A percentile compares a stretch with the other conserved stretches of the same genome.
Evolutionary conservation across 2,797 vertebrate species (phyloP).

Genomic region (Sciurus vulgaris): DNA sequence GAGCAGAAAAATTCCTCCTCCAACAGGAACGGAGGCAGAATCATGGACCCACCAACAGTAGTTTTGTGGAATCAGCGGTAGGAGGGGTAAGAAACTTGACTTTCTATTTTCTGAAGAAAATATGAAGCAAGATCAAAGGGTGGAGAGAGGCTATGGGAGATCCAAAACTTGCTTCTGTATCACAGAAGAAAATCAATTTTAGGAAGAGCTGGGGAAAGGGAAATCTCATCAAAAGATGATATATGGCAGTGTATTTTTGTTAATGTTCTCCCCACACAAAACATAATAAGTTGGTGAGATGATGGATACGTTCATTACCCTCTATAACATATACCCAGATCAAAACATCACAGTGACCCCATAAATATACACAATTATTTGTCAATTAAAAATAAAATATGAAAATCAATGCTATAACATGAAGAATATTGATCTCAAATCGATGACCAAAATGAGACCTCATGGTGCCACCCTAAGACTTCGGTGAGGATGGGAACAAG

Average conservation of each 20-base stretch:
- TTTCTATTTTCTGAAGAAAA: conserved; percentile 16
- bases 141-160: not conserved
- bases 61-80: not conserved
- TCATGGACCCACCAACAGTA: not conserved
- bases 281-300: not conserved
- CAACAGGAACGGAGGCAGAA: not conserved
- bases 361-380: not conserved
- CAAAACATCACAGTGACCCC: not conserved
- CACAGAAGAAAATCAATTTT: not conserved
- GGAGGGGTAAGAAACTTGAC: not conserved
- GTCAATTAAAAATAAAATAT: not conserved
- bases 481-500: not conserved
- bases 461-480: not conserved
- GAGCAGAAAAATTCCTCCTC: not conserved
- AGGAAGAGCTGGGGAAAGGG: not conserved
- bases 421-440: not conserved
- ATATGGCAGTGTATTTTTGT: no score
- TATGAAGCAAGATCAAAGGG: not conserved
- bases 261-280: not conserved
- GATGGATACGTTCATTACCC: not conserved
- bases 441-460: not conserved
- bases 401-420: not conserved
- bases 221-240: not conserved
- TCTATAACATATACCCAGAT: not conserved
- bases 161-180: not conserved